phyloP scores from a whole-genome alignment of 2,888 invertebrate genomes.

The Tachina grossa region DNA sequence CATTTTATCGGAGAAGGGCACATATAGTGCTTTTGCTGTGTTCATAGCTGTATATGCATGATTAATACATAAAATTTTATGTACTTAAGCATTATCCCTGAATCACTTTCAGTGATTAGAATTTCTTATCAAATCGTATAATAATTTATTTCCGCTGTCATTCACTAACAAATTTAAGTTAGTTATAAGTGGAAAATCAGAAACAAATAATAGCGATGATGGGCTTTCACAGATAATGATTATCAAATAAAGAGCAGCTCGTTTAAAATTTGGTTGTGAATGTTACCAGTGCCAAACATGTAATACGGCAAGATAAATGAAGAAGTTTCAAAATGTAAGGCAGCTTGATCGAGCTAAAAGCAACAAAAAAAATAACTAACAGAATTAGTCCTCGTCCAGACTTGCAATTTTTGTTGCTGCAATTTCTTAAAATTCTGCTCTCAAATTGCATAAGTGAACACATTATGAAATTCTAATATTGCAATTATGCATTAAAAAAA shows the following conservation, averaged over 20 bases:
- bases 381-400: too few relatives aligned
- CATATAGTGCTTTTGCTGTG: not conserved
- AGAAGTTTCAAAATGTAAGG: too few relatives aligned
- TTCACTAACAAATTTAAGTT: conserved; percentile 1
- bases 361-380: too few relatives aligned
- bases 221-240: conserved; percentile 1
- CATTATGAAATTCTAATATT: too few relatives aligned
- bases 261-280: too few relatives aligned
- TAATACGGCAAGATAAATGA: not conserved
- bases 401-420: too few relatives aligned
- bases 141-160: conserved; percentile 40
- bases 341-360: too few relatives aligned
- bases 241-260: not conserved
- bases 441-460: too few relatives aligned
- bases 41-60: not conserved
- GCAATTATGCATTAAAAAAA: too few relatives aligned
- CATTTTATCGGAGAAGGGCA: too few relatives aligned
- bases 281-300: not conserved
- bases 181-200: conserved; percentile 1
- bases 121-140: conserved; percentile 49
- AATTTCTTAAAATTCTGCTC: too few relatives aligned
- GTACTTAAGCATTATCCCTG: not conserved
- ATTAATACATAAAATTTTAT: too few relatives aligned
- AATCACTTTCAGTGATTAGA: conserved; percentile 18
- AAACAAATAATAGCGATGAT: not conserved